These are phyloP conservation scores for Danaus melanippus DNA, from an alignment of 1,140 invertebrate genomes.

Conservation along the genomic window DNA sequence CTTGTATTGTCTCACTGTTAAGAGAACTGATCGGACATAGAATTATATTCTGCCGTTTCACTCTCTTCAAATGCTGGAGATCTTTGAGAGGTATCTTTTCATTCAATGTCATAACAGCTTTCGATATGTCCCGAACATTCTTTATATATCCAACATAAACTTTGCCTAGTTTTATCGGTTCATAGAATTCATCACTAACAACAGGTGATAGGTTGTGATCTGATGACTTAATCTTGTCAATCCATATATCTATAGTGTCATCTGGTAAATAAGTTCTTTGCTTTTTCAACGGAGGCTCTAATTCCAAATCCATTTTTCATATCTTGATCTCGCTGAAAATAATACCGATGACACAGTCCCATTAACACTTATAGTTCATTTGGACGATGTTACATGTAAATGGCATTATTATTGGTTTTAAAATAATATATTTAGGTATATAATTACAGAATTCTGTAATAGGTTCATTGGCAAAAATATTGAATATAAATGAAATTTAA, in stretches of 20 bases:
- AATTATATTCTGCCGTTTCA: constrained; percentile 75
- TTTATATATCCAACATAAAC: constrained; percentile 75
- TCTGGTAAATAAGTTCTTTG: constrained; percentile 10
- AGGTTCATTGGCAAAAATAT: no score
- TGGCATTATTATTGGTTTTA: no score
- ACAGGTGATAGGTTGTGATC: constrained; percentile 39
- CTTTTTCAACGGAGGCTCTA: constrained; percentile 43
- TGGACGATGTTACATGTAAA: no score
- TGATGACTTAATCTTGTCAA: constrained; percentile 27
- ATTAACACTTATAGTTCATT: constrained; percentile 16
- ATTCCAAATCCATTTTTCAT: constrained; percentile 16
- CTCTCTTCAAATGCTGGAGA: constrained; percentile 83
- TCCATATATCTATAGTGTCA: constrained; percentile 32
- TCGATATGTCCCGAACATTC: constrained; percentile 76
- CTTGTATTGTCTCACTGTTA: constrained; percentile 57
- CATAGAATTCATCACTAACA: constrained; percentile 56
- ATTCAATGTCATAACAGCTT: constrained; percentile 74
- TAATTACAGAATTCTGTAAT: no score
- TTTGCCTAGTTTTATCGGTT: constrained; percentile 69
- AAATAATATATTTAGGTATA: no score
- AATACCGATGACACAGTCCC: constrained; percentile 41
- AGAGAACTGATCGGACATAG: constrained; percentile 63
- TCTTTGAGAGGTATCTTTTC: constrained; percentile 72
- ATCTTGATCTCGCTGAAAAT: constrained; percentile 43
- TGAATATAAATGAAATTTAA: no score